Conservation (phyloP, 35 echinoderm and acorn worm genomes). For the Anneissia japonica region DNA sequence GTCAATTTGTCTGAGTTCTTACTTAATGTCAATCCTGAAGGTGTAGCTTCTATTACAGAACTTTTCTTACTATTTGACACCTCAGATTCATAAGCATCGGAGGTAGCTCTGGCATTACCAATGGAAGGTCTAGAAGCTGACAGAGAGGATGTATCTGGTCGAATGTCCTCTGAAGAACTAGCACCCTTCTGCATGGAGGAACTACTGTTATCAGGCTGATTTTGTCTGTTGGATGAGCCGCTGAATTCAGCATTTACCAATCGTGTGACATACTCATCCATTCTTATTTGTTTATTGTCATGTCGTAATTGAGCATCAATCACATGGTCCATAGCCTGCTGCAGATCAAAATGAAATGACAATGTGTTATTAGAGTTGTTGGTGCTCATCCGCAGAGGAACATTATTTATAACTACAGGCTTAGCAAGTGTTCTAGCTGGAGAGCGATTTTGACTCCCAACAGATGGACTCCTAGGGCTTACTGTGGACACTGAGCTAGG, state of each 20-base stretch:
- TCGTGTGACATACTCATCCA: background rate
- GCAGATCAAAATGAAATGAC: conserved; percentile 7
- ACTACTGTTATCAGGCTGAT: background rate
- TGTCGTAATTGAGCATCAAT: conserved; percentile 6
- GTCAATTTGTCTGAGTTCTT: background rate
- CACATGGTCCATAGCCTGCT: conserved; percentile 8
- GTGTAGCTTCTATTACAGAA: background rate
- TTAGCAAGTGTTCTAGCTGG: background rate
- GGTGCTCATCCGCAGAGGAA: background rate
- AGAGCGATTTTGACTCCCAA: background rate
- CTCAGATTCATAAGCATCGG: background rate
- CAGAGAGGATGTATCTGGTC: background rate
- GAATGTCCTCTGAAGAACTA: background rate
- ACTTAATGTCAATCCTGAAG: background rate
- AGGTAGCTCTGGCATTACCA: background rate
- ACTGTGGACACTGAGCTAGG: background rate
- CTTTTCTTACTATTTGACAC: background rate
- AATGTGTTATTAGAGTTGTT: background rate
- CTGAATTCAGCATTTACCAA: background rate
- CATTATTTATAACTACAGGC: background rate
- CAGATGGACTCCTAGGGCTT: background rate
- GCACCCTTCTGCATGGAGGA: background rate
- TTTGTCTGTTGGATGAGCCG: background rate
- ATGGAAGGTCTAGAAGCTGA: background rate
- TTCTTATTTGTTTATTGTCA: background rate